Conservation (phyloP, 2,113 vertebrate species). For the Lanius ludovicianus region DNA sequence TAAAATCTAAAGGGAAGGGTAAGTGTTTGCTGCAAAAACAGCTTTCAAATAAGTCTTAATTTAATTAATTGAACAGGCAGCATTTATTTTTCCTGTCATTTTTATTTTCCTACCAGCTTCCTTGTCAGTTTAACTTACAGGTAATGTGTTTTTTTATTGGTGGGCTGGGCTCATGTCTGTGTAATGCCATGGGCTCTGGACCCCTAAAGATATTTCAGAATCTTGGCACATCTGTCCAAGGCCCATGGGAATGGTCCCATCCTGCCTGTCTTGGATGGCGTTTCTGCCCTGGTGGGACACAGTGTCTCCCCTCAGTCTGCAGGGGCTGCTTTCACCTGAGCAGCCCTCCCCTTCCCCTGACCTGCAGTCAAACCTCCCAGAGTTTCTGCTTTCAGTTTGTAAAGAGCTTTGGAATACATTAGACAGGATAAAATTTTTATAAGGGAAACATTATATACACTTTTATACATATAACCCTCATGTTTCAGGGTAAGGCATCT, state of each 20-base stretch:
- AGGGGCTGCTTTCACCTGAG: neutral
- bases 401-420: conserved; percentile 46
- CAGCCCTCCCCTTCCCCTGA: neutral
- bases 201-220: neutral
- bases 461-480: neutral
- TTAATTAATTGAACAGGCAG: conserved; percentile 12
- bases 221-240: neutral
- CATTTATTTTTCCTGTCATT: neutral
- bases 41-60: conserved; percentile 24
- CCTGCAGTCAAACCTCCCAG: neutral
- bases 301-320: rapidly evolving
- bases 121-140: neutral
- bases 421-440: conserved; percentile 38
- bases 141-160: neutral
- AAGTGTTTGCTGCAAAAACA: neutral
- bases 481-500: neutral
- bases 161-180: neutral
- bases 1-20: neutral
- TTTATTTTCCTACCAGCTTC: neutral
- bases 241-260: rapidly evolving
- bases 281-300: neutral
- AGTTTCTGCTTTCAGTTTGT: neutral
- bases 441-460: neutral
- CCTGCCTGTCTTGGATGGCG: rapidly evolving
- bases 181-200: neutral